Evolutionary conservation across 64 coral and sea anemone genomes (phyloP), one percentile per base, ranked within the genome.

Genomic region (Montipora capricornis): DNA sequence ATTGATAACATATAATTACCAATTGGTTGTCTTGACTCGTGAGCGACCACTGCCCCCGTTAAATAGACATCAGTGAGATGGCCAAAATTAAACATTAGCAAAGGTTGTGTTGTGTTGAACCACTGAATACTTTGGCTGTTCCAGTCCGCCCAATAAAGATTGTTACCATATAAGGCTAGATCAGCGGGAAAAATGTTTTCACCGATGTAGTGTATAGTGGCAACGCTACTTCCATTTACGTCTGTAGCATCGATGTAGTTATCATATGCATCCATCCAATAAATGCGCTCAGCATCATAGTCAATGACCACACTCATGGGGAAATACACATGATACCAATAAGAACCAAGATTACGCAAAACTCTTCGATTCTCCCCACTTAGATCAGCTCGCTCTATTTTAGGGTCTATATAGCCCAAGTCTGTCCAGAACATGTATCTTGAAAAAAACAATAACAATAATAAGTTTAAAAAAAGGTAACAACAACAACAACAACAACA

Each of bases 391-490:
- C 91, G 91, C 69, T 93, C 91, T 6, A 93, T 77, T 49, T 62
- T 75, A 5, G 91, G 91, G 47, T 17, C 4, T 16, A 13, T 6
- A 17, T 6, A 84, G 10, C 84, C 83, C 73, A 22, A 87, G 11
- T 93, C 91, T 26, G 91, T 93, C 55, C 71, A 93, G 76, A 93
- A 93, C 13, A 93, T 22, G 64, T 68, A 68, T 17, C 91, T 93
- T 48, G 6, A 68, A 49, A 6, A 44, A 64, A 57, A 8, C 10
- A 11, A 57, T 57, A 10, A 10, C 29, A 29, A 29, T 29, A 29
- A 29, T 29, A 29, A 29, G 29, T 29, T 29, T 29, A 20, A 26
- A 57, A 75, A 58, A 19, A 9, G 13, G 12, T 49, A n/a, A n/a
- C n/a, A n/a, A n/a, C n/a, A 67, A 8, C 5, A 7, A 15, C 10